Percentiles rank a stretch among this genome's conserved stretches.
Conservation (phyloP, 2,113 vertebrate species). For the Garra rufa region DNA sequence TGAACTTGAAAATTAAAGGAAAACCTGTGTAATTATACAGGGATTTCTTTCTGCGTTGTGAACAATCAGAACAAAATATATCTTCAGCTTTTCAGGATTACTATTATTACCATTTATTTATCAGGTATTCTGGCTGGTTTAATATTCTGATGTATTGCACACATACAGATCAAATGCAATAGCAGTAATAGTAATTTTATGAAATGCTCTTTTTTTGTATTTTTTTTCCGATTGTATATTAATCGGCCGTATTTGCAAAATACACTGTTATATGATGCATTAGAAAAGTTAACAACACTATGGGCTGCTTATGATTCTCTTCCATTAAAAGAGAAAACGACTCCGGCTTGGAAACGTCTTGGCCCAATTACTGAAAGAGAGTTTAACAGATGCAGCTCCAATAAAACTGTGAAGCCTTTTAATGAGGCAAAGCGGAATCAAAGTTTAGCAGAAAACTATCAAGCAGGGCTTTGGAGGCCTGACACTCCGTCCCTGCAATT, state of each 20-base stretch:
- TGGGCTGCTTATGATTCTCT: not conserved
- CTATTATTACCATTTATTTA: too few relatives aligned
- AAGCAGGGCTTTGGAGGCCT: constrained; percentile 64
- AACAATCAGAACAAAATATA: not conserved
- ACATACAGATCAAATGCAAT: not conserved
- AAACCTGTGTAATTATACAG: not conserved
- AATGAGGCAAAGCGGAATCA: constrained; percentile 9
- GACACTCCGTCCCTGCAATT: constrained; percentile 79
- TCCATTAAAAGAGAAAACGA: not conserved
- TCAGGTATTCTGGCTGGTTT: too few relatives aligned
- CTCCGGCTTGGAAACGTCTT: not conserved
- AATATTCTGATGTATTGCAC: too few relatives aligned
- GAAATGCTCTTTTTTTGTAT: not conserved
- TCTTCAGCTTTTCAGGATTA: not conserved
- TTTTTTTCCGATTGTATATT: too few relatives aligned
- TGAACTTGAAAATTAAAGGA: not conserved
- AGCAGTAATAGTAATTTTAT: not conserved
- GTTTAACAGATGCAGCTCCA: constrained; percentile 67
- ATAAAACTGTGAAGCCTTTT: constrained; percentile 54
- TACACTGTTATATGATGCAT: not conserved
- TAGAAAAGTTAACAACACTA: not conserved
- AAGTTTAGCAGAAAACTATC: constrained; percentile 53
- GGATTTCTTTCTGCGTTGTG: not conserved
- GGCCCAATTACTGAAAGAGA: constrained; percentile 45
- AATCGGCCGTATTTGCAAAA: not conserved